A percentile compares a stretch with the other conserved stretches of the same genome.
Evolutionary conservation across 1,140 invertebrate genomes (phyloP).

Genomic region (Ceratosolen fusciceps): DNA sequence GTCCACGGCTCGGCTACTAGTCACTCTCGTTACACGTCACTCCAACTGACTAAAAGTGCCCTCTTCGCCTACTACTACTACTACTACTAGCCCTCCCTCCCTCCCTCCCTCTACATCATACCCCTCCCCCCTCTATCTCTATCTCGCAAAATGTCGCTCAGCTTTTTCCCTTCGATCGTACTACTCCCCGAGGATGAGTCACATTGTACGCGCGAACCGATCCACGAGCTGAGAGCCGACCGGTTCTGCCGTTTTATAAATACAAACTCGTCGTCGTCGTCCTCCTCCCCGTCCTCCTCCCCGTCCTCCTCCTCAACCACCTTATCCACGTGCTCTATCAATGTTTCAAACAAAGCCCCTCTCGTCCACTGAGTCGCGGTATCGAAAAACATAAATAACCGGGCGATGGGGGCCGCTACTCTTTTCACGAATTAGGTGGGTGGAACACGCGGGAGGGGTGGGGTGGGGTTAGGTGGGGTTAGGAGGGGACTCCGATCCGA

Average conservation of each 20-base stretch:
- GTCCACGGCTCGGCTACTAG: not conserved
- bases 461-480: too few relatives aligned
- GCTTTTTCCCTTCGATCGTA: not conserved
- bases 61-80: too few relatives aligned
- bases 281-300: not conserved
- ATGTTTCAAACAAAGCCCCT: not conserved
- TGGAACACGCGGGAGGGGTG: too few relatives aligned
- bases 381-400: too few relatives aligned
- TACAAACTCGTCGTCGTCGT: not conserved
- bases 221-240: not conserved
- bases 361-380: too few relatives aligned
- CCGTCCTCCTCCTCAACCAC: not conserved
- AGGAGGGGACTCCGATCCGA: too few relatives aligned
- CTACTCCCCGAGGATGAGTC: constrained; percentile 10
- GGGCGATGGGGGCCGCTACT: too few relatives aligned
- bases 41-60: not conserved
- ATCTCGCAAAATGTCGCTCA: not conserved
- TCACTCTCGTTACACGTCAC: constrained; percentile 8
- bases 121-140: too few relatives aligned
- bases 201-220: constrained; percentile 9
- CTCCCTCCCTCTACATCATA: too few relatives aligned
- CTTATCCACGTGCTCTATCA: not conserved
- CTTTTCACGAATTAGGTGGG: too few relatives aligned
- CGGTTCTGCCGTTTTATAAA: constrained; percentile 29
- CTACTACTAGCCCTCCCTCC: too few relatives aligned